These are phyloP conservation scores for Amniataba percoides DNA, from an alignment of 2,797 vertebrate genomes.

Conservation along the genomic window DNA sequence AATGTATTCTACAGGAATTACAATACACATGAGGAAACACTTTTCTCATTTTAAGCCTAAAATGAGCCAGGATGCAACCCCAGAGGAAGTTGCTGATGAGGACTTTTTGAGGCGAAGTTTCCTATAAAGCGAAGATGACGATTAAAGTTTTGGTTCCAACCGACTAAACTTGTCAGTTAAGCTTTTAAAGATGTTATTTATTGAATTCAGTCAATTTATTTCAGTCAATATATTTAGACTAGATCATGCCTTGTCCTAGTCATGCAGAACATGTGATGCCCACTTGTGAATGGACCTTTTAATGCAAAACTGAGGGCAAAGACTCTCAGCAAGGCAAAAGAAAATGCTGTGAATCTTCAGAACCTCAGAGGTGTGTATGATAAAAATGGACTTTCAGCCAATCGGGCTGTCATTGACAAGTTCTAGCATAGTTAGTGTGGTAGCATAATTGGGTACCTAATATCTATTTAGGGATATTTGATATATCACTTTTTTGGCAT, in stretches of 20 bases:
- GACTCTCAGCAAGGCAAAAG: neutral
- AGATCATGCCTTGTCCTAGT: neutral
- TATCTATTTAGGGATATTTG: too few relatives aligned
- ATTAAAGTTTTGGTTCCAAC: conserved; percentile 31
- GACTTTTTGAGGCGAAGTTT: conserved; percentile 38
- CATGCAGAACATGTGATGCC: neutral
- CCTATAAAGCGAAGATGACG: conserved; percentile 37
- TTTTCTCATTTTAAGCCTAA: conserved; percentile 35
- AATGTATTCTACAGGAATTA: conserved; percentile 43
- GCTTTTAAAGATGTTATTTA: neutral
- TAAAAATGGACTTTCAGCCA: neutral
- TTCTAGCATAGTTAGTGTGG: too few relatives aligned
- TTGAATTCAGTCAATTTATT: neutral
- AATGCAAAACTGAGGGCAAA: neutral
- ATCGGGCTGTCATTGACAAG: too few relatives aligned
- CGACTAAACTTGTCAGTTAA: conserved; percentile 13
- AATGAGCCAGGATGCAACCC: conserved; percentile 38
- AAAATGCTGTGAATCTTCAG: neutral
- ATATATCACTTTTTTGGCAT: too few relatives aligned
- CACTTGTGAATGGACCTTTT: neutral
- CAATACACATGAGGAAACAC: conserved; percentile 22
- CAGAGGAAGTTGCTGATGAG: conserved; percentile 50
- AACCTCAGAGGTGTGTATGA: neutral
- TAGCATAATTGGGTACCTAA: too few relatives aligned
- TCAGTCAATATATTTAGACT: neutral